Evolutionary conservation across 2,113 vertebrate genomes (phyloP).

Genomic region (Onychostoma macrolepis): DNA sequence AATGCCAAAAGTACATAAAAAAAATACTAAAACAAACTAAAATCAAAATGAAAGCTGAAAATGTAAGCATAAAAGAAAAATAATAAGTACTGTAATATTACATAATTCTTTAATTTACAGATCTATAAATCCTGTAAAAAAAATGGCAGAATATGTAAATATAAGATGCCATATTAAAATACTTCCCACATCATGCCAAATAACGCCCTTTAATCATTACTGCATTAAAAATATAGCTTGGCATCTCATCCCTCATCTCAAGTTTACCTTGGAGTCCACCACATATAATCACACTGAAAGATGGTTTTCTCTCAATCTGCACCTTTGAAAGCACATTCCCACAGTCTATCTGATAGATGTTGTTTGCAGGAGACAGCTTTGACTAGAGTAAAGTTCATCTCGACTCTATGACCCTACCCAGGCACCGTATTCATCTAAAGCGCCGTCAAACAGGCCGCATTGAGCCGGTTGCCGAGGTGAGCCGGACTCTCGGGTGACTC

Average conservation of each 20-base stretch:
- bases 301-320: neutral
- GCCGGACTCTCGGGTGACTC: conserved; percentile 29
- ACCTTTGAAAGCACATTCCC: neutral
- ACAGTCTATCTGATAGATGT: conserved; percentile 2
- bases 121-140: neutral
- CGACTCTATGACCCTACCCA: conserved; percentile 9
- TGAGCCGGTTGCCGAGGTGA: conserved; percentile 9
- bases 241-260: neutral
- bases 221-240: neutral
- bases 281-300: neutral
- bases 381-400: conserved; percentile 31
- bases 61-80: no score
- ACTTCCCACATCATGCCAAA: neutral
- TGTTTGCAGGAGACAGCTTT: conserved; percentile 14
- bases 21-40: neutral
- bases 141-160: neutral
- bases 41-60: neutral
- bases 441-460: neutral
- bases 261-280: neutral
- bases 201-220: neutral
- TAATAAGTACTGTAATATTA: neutral
- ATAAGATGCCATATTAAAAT: neutral
- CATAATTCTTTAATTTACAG: neutral
- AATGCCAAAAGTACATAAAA: neutral
- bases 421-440: conserved; percentile 17